These are phyloP conservation scores for Glossosoma conforme DNA, from an alignment of 1,140 invertebrate genomes.

Conservation along the genomic window DNA sequence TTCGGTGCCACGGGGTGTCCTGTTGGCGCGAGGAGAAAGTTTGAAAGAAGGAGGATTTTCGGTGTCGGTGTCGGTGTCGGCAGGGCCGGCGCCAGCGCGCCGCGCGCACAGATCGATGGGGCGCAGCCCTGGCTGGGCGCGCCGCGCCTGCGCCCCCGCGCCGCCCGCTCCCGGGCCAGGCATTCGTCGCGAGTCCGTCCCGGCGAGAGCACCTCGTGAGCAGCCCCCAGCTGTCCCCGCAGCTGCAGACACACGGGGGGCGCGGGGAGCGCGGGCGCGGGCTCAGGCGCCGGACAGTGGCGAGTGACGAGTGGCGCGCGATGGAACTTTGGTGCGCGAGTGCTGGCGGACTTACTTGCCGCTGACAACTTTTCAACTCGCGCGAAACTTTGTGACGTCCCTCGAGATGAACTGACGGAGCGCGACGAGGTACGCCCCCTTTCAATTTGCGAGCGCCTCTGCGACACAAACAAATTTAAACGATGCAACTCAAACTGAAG, in stretches of 20 bases:
- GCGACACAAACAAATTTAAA: too few species aligned
- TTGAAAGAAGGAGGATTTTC: too few species aligned
- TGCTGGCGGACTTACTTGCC: conserved; percentile 7
- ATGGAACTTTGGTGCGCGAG: conserved; percentile 9
- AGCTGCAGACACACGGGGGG: conserved; percentile 4
- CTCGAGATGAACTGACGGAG: not conserved
- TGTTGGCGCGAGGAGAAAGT: too few species aligned
- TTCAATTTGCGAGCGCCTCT: not conserved
- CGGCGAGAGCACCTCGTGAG: conserved; percentile 20
- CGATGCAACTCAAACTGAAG: too few species aligned
- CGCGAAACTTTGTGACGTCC: conserved; percentile 2
- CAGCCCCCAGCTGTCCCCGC: not conserved
- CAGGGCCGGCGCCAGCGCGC: not conserved
- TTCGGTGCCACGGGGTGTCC: too few species aligned
- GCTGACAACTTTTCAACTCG: conserved; percentile 5
- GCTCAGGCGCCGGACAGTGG: not conserved
- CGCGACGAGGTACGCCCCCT: not conserved
- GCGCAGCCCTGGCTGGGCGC: not conserved
- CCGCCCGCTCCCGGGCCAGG: conserved; percentile 21
- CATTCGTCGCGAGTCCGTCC: conserved; percentile 30
- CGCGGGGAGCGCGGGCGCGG: conserved; percentile 9
- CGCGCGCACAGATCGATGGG: not conserved
- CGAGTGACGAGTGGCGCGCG: not conserved
- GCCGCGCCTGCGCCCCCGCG: conserved; percentile 16
- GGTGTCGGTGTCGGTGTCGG: too few species aligned